phyloP scores from a whole-genome alignment of 2,113 vertebrate species.

The Salvelinus alpinus region DNA sequence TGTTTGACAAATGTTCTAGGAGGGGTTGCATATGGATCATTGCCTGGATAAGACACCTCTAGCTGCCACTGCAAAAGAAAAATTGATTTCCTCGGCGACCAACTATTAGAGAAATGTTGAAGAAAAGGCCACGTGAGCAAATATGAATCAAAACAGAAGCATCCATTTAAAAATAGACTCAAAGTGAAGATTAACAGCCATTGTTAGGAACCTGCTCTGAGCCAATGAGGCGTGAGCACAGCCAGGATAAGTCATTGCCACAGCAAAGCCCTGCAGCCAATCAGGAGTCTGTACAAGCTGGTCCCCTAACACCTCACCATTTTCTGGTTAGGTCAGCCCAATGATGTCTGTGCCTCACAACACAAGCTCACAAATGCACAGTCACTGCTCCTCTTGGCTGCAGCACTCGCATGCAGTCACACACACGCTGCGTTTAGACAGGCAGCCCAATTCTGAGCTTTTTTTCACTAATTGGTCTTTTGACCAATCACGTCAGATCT shows the following conservation, averaged over 20 bases:
- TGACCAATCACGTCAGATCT: no score
- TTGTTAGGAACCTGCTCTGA: slow-evolving; percentile 33
- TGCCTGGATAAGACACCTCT: not conserved
- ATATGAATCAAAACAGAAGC: slow-evolving; percentile 9
- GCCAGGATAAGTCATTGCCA: slow-evolving; percentile 8
- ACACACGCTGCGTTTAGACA: no score
- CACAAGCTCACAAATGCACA: slow-evolving; percentile 25
- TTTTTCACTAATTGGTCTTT: no score
- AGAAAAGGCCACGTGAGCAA: not conserved
- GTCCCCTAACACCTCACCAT: slow-evolving; percentile 10
- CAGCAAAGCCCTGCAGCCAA: slow-evolving; percentile 36
- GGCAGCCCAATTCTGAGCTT: no score
- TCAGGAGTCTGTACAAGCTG: slow-evolving; percentile 8
- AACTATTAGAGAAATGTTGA: not conserved
- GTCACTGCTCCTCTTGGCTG: not conserved
- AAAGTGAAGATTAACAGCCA: slow-evolving; percentile 36
- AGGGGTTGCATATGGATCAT: no score
- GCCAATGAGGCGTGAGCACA: slow-evolving; percentile 33
- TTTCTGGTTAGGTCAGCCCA: slow-evolving; percentile 15
- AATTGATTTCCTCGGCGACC: not conserved
- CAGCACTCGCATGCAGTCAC: no score
- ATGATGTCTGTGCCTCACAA: slow-evolving; percentile 19
- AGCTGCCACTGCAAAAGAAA: not conserved
- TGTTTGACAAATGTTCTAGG: no score
- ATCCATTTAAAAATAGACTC: slow-evolving; percentile 57